Conservation (phyloP, 2,113 vertebrate species). For the Campylomormyrus numenius region DNA sequence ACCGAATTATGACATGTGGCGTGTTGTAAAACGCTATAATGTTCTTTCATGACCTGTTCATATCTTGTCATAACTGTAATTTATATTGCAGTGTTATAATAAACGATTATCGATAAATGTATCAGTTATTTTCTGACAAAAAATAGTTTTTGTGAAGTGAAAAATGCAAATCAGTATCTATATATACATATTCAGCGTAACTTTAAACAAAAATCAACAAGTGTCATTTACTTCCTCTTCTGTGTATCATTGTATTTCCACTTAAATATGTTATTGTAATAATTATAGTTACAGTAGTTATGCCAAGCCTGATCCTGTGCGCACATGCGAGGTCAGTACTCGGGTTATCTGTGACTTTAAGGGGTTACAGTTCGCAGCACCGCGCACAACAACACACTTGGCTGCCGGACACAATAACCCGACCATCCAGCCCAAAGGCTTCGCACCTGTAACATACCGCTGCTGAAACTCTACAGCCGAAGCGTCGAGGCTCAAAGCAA, state of each 20-base stretch:
- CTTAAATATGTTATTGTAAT: background rate
- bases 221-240: background rate
- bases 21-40: background rate
- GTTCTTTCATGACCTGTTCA: background rate
- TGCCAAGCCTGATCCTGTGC: background rate
- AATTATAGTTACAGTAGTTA: background rate
- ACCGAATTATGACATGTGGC: background rate
- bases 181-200: background rate
- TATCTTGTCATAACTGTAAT: background rate
- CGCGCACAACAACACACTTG: background rate
- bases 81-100: background rate
- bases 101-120: background rate
- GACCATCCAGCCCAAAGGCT: background rate
- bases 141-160: background rate
- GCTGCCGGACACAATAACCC: background rate
- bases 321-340: background rate
- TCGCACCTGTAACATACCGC: background rate
- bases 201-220: background rate
- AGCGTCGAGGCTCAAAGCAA: background rate
- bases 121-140: background rate
- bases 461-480: background rate
- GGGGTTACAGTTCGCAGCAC: background rate
- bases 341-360: background rate
- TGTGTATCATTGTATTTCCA: background rate
- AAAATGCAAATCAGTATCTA: background rate